Evolutionary conservation across 2,888 invertebrate species (phyloP).

Genomic region (Tetragonula carbonaria): DNA sequence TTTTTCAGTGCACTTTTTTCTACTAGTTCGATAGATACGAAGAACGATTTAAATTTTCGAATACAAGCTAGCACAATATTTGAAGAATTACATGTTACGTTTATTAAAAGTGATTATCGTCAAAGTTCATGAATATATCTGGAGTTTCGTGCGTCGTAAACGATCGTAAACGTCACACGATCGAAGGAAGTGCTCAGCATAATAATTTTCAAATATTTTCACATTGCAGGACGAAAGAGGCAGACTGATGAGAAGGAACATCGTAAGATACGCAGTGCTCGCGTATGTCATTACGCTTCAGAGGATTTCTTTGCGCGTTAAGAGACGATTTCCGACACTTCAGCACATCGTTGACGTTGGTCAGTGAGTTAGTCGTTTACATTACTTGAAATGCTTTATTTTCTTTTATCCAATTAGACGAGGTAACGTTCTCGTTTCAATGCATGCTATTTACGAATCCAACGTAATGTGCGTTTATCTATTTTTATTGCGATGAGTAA

Average conservation of each 20-base stretch:
- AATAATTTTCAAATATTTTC: conserved; percentile 55
- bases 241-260: conserved; percentile 94
- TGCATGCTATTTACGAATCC: neutral
- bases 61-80: neutral
- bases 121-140: neutral
- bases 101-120: conserved; percentile 1
- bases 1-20: neutral
- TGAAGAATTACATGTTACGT: conserved; percentile 5
- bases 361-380: conserved; percentile 83
- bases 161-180: neutral
- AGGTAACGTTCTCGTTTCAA: neutral
- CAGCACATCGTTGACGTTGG: conserved; percentile 96
- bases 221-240: conserved; percentile 92
- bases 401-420: neutral
- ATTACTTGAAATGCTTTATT: conserved; percentile 2
- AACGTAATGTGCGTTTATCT: neutral
- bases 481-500: neutral
- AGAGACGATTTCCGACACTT: conserved; percentile 94
- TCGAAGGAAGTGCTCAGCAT: neutral
- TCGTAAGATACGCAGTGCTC: conserved; percentile 94
- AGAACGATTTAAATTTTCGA: neutral
- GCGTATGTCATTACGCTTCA: conserved; percentile 95
- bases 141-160: neutral
- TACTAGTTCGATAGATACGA: neutral
- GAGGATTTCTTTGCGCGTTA: conserved; percentile 94